Conservation (phyloP, 2,113 vertebrate genomes). For the Rhinolophus sinicus region DNA sequence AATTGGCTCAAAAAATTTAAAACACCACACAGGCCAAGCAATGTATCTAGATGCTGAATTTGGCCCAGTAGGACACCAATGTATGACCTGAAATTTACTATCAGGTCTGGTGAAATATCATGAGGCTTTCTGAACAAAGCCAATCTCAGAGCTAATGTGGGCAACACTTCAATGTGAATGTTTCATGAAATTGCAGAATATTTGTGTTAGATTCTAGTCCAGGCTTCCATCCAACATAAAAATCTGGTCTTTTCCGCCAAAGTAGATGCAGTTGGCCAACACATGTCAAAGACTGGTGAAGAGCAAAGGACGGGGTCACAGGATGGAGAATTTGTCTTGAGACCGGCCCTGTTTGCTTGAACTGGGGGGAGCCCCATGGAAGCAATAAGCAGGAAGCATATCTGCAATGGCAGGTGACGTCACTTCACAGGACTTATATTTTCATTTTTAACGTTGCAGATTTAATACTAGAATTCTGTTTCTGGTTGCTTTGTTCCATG, state of each 20-base stretch:
- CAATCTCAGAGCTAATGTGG: not conserved
- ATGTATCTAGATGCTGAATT: not conserved
- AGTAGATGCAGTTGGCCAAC: not conserved
- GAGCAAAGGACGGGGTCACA: not conserved
- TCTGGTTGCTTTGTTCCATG: not conserved
- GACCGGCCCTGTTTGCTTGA: not conserved
- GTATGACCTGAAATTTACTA: not conserved
- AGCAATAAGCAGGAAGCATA: not conserved
- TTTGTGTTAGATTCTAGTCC: not conserved
- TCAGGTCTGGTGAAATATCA: not conserved
- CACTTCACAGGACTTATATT: not conserved
- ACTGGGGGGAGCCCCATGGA: not conserved
- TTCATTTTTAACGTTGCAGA: not conserved
- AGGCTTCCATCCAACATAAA: conserved; percentile 33
- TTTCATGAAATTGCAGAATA: not conserved
- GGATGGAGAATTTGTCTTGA: not conserved
- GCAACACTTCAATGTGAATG: not conserved
- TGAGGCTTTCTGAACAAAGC: not conserved
- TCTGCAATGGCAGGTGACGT: not conserved
- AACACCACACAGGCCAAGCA: not conserved
- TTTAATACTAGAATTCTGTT: not conserved
- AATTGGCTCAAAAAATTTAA: conserved; percentile 15
- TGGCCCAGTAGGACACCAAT: not conserved
- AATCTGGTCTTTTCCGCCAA: not conserved
- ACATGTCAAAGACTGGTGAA: not conserved